These are phyloP conservation scores for Axea sp. DNA, from an alignment of 2,888 invertebrate species.

Conservation along the genomic window DNA sequence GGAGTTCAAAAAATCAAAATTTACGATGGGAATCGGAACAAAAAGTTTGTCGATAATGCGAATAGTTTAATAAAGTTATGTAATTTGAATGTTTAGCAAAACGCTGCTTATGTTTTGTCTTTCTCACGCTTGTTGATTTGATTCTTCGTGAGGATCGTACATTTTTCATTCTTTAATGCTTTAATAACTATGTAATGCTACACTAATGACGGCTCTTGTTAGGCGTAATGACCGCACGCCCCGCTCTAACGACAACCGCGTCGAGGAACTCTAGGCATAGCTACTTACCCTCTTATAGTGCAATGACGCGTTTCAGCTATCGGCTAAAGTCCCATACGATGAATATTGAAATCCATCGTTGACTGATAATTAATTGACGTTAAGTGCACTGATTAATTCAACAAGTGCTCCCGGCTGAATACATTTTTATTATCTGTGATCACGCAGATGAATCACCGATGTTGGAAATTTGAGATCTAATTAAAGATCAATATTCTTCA, in stretches of 20 bases:
- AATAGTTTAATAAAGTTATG: conserved; percentile 37
- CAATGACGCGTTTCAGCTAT: conserved; percentile 53
- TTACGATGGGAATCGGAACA: conserved; percentile 15
- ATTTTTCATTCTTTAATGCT: conserved; percentile 63
- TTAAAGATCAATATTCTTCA: too few relatives aligned
- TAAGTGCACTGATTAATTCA: conserved; percentile 53
- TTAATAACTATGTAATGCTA: conserved; percentile 69
- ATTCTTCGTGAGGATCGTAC: conserved; percentile 64
- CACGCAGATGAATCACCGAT: conserved; percentile 6
- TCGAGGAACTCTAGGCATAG: conserved; percentile 53
- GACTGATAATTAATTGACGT: conserved; percentile 54
- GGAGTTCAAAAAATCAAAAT: conserved; percentile 9
- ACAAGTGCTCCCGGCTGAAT: conserved; percentile 15
- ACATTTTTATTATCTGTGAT: conserved; percentile 46
- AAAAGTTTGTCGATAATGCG: conserved; percentile 9
- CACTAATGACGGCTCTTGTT: conserved; percentile 70
- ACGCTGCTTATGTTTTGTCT: conserved; percentile 22
- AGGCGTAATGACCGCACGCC: conserved; percentile 68
- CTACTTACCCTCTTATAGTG: conserved; percentile 53
- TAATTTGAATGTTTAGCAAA: conserved; percentile 46
- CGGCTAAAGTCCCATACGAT: conserved; percentile 45
- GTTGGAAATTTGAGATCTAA: conserved; percentile 6
- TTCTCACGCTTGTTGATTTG: conserved; percentile 55
- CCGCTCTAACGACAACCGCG: conserved; percentile 63
- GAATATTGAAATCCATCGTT: conserved; percentile 61